Evolutionary conservation across 2,797 vertebrate species (phyloP).

Genomic region (Protonibea diacanthus): DNA sequence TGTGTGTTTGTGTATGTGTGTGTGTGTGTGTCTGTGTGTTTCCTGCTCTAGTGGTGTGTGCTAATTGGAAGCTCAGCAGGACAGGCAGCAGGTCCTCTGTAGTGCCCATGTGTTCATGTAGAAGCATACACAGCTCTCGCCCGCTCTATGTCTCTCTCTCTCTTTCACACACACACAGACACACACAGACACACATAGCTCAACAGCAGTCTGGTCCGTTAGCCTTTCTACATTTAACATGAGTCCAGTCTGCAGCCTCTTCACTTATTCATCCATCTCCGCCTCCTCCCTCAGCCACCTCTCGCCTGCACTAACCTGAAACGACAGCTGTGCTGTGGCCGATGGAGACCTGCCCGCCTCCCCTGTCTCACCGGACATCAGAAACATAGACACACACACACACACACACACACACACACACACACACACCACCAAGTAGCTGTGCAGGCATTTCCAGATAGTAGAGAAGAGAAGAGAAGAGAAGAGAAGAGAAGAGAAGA

Average conservation of each 20-base stretch:
- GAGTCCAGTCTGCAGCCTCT: constrained; percentile 83
- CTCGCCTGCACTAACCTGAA: constrained; percentile 78
- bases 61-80: constrained; percentile 79
- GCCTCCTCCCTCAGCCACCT: constrained; percentile 70
- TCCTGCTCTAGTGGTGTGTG: constrained; percentile 76
- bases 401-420: constrained; percentile 32
- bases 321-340: constrained; percentile 79
- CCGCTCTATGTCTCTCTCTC: constrained; percentile 5
- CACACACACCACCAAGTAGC: constrained; percentile 29
- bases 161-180: constrained; percentile 37
- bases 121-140: constrained; percentile 49
- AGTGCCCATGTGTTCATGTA: constrained; percentile 51
- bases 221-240: constrained; percentile 95
- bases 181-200: constrained; percentile 79
- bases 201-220: constrained; percentile 89
- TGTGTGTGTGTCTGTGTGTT: constrained; percentile 61
- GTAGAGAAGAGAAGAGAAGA: constrained; percentile 21
- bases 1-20: constrained; percentile 58
- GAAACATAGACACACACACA: constrained; percentile 41
- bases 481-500: constrained; percentile 6
- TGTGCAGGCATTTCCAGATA: constrained; percentile 49
- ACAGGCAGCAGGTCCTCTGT: constrained; percentile 75
- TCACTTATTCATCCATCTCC: constrained; percentile 83
- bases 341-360: constrained; percentile 66
- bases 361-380: constrained; percentile 69